phyloP scores from a whole-genome alignment of 2,113 vertebrate genomes.

The Xiphias gladius region DNA sequence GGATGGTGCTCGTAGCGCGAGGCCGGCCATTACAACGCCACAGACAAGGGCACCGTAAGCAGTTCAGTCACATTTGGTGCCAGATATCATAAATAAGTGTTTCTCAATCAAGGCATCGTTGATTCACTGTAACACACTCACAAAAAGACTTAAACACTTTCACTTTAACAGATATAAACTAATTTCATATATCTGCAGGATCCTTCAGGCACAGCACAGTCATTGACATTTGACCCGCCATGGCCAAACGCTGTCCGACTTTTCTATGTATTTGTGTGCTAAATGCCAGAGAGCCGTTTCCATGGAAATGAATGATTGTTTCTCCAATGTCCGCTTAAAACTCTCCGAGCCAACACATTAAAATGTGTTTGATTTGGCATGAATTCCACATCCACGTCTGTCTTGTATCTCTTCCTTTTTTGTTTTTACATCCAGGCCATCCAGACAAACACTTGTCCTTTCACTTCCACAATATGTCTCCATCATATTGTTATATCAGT shows the following conservation, averaged over 20 bases:
- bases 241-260: slow-evolving; percentile 40
- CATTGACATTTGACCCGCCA: slow-evolving; percentile 50
- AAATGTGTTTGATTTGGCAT: slow-evolving; percentile 63
- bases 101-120: slow-evolving; percentile 75
- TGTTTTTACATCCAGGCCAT: slow-evolving; percentile 48
- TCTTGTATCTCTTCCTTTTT: slow-evolving; percentile 37
- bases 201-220: slow-evolving; percentile 61
- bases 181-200: slow-evolving; percentile 64
- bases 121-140: slow-evolving; percentile 71
- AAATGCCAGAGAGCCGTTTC: slow-evolving; percentile 47
- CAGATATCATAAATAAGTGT: slow-evolving; percentile 66
- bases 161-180: slow-evolving; percentile 72
- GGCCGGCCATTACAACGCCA: slow-evolving; percentile 37
- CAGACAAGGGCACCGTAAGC: slow-evolving; percentile 45
- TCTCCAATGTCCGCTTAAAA: slow-evolving; percentile 34
- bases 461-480: slow-evolving; percentile 57
- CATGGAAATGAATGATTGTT: slow-evolving; percentile 50
- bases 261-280: slow-evolving; percentile 39
- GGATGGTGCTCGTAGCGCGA: slow-evolving; percentile 38
- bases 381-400: slow-evolving; percentile 40
- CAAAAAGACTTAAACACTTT: slow-evolving; percentile 57
- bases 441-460: slow-evolving; percentile 42
- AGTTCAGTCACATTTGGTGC: slow-evolving; percentile 53
- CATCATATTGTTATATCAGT: slow-evolving; percentile 50
- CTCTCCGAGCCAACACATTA: slow-evolving; percentile 26